Percentiles rank a stretch among this genome's conserved stretches.
These are phyloP conservation scores for Chaetophractus vellerosus DNA, from an alignment of 2,797 vertebrate species.

Conservation along the genomic window DNA sequence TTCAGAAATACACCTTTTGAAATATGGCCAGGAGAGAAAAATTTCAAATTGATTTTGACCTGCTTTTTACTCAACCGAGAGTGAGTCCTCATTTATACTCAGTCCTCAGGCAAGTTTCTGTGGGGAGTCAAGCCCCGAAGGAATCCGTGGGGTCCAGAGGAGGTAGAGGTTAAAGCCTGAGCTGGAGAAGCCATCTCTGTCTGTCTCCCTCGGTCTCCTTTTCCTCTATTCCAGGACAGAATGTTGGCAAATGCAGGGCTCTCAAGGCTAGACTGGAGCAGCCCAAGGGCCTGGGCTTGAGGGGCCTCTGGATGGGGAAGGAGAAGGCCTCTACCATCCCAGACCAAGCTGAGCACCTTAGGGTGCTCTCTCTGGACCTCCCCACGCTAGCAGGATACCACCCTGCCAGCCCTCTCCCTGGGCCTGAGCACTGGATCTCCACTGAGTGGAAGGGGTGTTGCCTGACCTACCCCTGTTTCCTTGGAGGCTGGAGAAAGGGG, in stretches of 20 bases:
- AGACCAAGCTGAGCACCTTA: neutral
- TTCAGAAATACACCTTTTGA: conserved; percentile 63
- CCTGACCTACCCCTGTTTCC: neutral
- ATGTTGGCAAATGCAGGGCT: neutral
- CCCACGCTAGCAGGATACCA: neutral
- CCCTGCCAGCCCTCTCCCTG: neutral
- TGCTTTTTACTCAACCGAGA: neutral
- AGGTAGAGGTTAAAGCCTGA: conserved; percentile 16
- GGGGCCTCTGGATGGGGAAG: neutral
- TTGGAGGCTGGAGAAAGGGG: neutral
- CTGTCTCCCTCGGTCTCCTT: neutral
- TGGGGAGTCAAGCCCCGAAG: conserved; percentile 8
- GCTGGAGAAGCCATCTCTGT: neutral
- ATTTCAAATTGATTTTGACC: conserved; percentile 42
- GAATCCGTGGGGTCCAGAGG: conserved; percentile 33
- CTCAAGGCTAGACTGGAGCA: neutral
- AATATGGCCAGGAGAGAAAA: conserved; percentile 30
- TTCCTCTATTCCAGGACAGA: neutral
- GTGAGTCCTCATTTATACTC: conserved; percentile 23
- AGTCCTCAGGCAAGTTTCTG: neutral
- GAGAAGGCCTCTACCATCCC: neutral
- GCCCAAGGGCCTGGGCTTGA: neutral
- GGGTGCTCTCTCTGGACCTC: neutral
- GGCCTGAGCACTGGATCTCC: neutral
- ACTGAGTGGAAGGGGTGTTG: neutral